Evolutionary conservation across 2,113 vertebrate genomes (phyloP).

Genomic region (Xiphias gladius): DNA sequence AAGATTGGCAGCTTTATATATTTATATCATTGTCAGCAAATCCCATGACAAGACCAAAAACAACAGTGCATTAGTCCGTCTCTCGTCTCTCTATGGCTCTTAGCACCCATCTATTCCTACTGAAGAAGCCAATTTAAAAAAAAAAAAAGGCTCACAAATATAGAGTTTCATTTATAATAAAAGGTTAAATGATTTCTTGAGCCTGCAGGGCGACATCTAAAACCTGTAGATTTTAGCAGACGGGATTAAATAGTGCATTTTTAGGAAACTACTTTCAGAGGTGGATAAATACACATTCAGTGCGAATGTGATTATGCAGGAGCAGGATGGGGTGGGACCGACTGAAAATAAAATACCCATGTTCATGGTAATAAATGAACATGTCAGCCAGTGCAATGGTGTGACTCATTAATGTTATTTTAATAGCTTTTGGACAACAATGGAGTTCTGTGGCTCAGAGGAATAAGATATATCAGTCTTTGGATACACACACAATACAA

Average conservation of each 20-base stretch:
- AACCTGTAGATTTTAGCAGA: too few species aligned
- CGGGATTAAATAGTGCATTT: neutral
- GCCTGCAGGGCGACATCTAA: neutral
- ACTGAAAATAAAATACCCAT: too few species aligned
- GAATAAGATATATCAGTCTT: neutral
- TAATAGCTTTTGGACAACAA: slow-evolving; percentile 14
- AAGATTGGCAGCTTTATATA: too few species aligned
- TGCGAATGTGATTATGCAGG: neutral
- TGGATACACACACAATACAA: neutral
- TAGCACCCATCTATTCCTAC: neutral
- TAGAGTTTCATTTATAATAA: neutral
- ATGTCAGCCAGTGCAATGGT: neutral
- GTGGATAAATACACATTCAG: neutral
- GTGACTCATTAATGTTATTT: slow-evolving; percentile 17
- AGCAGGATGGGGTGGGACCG: neutral
- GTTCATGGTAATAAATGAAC: neutral
- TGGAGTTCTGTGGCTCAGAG: neutral
- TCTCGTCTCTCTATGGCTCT: too few species aligned
- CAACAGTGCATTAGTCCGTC: neutral
- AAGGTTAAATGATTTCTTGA: neutral
- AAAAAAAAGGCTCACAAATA: neutral
- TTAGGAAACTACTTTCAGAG: neutral
- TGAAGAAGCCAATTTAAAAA: neutral
- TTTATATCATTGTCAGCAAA: too few species aligned
- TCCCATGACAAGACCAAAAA: neutral